Evolutionary conservation across 2,797 vertebrate genomes (phyloP), one percentile per base, ranked within the genome.

Genomic region (Cheracebus regulus): DNA sequence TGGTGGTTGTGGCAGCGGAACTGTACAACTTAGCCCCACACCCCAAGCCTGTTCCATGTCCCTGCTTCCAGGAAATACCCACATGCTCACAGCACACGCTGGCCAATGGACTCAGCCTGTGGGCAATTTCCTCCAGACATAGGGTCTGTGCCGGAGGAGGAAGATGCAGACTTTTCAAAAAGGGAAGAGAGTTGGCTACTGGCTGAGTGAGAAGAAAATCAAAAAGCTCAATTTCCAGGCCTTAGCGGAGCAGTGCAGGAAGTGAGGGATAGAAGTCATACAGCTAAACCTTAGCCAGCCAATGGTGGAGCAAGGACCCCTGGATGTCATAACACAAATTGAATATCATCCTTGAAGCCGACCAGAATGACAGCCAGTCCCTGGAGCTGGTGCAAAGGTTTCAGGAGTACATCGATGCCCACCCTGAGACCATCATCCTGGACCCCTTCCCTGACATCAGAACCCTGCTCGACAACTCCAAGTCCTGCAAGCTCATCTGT

Each of bases 281-380:
- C 95, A 99, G 99, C 99, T 99, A 98, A 99, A 99, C 98, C 99
- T 99, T 79, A 99, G 98, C 98, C 99, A 99, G 98, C 99, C 99
- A 6, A 99, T 99, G 78, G 99, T 99, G 98, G 99, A 99, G 84
- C 99, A 99, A 98, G 99, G 99, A 24, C 99, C 99, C 1, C 98
- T 99, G 98, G 99, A 99, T 44, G 99, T 99, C 98, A 99, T 99
- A 98, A 99, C 99, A 99, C 99, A 99, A 99, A 98, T 99, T 99
- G 98, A 99, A 99, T 97, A 99, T 99, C 97, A 99, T 99, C 97
- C 99, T 99, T 46, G 99, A 99, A 98, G 99, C 99, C 0, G 99
- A 99, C 98, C 99, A 99, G 98, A 99, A 99, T 11, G 99, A 99
- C 97, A 99, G 99, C 76, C 99, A 99, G 98, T 99, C 99, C 6